phyloP scores from a whole-genome alignment of 2,888 invertebrate species.

The Lochmaea capreae region DNA sequence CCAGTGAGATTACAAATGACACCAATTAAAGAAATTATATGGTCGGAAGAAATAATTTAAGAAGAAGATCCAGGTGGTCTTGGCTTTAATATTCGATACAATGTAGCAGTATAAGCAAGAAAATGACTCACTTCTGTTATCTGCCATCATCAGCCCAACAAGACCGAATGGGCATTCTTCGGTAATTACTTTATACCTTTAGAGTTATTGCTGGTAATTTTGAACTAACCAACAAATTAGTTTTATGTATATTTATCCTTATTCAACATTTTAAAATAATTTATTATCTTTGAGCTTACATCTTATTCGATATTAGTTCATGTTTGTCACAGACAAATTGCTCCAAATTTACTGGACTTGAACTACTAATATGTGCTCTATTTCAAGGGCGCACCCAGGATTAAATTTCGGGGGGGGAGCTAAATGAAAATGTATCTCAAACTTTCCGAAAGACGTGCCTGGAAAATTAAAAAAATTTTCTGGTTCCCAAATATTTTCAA shows the following conservation, averaged over 20 bases:
- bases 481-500: no score
- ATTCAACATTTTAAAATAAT: background rate
- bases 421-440: no score
- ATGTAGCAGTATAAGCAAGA: background rate
- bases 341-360: no score
- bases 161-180: slow-evolving; percentile 39
- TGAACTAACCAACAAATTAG: slow-evolving; percentile 38
- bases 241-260: slow-evolving; percentile 5
- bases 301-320: no score
- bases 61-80: slow-evolving; percentile 6
- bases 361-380: no score
- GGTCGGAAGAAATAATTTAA: background rate
- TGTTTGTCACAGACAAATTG: no score
- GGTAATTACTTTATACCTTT: slow-evolving; percentile 43
- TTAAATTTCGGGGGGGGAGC: no score
- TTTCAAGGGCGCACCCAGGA: no score
- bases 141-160: slow-evolving; percentile 16
- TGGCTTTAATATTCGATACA: background rate
- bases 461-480: no score
- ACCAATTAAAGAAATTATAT: slow-evolving; percentile 1
- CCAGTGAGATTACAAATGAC: background rate
- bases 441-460: no score
- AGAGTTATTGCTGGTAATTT: slow-evolving; percentile 36
- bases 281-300: no score
- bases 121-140: slow-evolving; percentile 23